These are phyloP conservation scores for Vanessa tameamea DNA, from an alignment of 1,140 invertebrate species.

Conservation along the genomic window DNA sequence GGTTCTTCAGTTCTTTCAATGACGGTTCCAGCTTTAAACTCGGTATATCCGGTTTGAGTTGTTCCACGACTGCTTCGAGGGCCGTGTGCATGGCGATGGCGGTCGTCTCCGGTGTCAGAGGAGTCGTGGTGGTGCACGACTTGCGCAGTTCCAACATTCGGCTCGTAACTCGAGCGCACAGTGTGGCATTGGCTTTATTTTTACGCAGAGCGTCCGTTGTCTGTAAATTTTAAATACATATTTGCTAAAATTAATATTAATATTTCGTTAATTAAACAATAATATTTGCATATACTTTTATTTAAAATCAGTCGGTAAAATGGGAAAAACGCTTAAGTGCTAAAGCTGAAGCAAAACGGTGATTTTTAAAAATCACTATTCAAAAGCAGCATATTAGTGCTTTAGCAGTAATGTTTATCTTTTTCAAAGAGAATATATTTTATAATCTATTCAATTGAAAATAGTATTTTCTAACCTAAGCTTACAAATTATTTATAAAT, in stretches of 20 bases:
- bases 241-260: neutral
- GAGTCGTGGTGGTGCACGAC: conserved; percentile 64
- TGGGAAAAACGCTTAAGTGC: neutral
- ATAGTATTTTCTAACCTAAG: too few species aligned
- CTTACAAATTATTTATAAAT: too few species aligned
- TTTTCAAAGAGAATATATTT: too few species aligned
- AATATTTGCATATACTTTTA: too few species aligned
- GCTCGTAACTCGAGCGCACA: conserved; percentile 58
- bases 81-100: conserved; percentile 70
- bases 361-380: neutral
- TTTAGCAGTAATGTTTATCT: too few species aligned
- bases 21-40: conserved; percentile 56
- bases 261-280: too few species aligned
- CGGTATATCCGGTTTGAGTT: conserved; percentile 68
- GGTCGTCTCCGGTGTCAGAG: conserved; percentile 65
- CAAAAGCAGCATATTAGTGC: neutral
- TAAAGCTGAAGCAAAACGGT: too few species aligned
- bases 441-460: too few species aligned
- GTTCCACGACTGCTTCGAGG: conserved; percentile 58
- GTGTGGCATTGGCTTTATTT: conserved; percentile 57
- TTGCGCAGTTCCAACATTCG: conserved; percentile 69
- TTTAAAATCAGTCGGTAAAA: too few species aligned
- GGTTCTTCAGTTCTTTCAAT: conserved; percentile 49
- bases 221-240: conserved; percentile 43
- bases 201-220: conserved; percentile 70